Base-by-base conservation (phyloP, 1,140 invertebrate genomes). In the Aleiodes sp. region DNA sequence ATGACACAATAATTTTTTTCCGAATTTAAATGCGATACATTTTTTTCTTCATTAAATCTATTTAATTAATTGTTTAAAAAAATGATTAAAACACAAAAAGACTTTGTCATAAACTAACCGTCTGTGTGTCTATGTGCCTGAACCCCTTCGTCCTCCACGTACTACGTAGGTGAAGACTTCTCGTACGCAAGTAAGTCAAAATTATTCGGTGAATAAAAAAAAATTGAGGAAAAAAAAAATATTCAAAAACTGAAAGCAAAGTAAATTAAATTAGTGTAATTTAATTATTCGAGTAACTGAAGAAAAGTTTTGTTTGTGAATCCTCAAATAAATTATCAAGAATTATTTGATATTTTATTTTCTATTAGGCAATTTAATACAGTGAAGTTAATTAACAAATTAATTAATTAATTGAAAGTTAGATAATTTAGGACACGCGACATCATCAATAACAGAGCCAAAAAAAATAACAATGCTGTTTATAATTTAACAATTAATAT, bases 101-200 rank as follows among this genome's bases (percentile, higher is more conserved):
- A n/a, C 69, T 72, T 65, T 62, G 78, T 79, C 24, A 46, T 35
- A 71, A 81, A 83, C 81, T 84, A 85, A 85, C 78, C 75, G 71
- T 84, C 76, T 82, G 75, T 84, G 76, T 85, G 78, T 86, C 80
- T 86, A 81, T 84, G 73, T 84, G 82, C 82, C 82, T 79, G 79
- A 81, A 80, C 78, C 80, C 76, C 14, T 78, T 83, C 80, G 77
- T 84, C 80, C 78, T 84, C 80, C 78, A 80, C 77, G 71, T 76
- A 77, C 80, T 73, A 78, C 82, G 74, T 83, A 86, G 84, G 84
- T 84, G 83, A 86, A 75, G 84, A 85, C 81, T 84, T 82, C 84
- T 82, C 82, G 76, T 84, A 85, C 64, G 35, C 82, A 86, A 84
- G 83, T 86, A 86, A 86, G 84, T 85, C 76, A 26, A 37, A 43